A percentile compares a stretch with the other conserved stretches of the same genome.
phyloP scores from a whole-genome alignment of 2,888 invertebrate genomes.

The Atrina japonica region DNA sequence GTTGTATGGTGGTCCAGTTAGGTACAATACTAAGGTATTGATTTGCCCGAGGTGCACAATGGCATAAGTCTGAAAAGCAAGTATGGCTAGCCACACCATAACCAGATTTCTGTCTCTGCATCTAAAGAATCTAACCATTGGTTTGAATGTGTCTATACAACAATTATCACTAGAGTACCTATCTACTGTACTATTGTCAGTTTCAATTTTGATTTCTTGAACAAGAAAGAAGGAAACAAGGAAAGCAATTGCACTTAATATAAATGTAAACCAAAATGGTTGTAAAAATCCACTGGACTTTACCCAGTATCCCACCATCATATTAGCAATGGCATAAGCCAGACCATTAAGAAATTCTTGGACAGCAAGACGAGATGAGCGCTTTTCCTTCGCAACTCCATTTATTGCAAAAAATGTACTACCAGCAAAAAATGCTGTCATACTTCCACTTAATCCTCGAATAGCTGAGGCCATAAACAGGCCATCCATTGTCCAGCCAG shows the following conservation, averaged over 20 bases:
- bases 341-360: conserved; percentile 75
- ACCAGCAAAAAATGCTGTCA: conserved; percentile 74
- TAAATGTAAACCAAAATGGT: conserved; percentile 77
- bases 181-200: conserved; percentile 36
- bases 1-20: conserved; percentile 69
- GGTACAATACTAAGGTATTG: conserved; percentile 75
- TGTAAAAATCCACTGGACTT: conserved; percentile 72
- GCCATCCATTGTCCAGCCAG: conserved; percentile 74
- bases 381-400: conserved; percentile 65
- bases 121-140: conserved; percentile 69
- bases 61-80: conserved; percentile 78
- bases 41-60: conserved; percentile 79
- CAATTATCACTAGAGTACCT: conserved; percentile 63
- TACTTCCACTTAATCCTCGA: conserved; percentile 74
- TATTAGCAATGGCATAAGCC: conserved; percentile 73
- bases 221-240: conserved; percentile 76
- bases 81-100: conserved; percentile 77
- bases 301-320: conserved; percentile 77
- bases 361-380: conserved; percentile 69
- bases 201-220: conserved; percentile 60
- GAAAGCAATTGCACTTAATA: conserved; percentile 70
- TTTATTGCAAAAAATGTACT: conserved; percentile 74
- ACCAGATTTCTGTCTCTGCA: conserved; percentile 71
- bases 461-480: conserved; percentile 76
- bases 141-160: conserved; percentile 70